Percentiles rank a stretch among this genome's conserved stretches.
phyloP scores from a whole-genome alignment of 2,113 vertebrate species.

The Bothrops jararaca region DNA sequence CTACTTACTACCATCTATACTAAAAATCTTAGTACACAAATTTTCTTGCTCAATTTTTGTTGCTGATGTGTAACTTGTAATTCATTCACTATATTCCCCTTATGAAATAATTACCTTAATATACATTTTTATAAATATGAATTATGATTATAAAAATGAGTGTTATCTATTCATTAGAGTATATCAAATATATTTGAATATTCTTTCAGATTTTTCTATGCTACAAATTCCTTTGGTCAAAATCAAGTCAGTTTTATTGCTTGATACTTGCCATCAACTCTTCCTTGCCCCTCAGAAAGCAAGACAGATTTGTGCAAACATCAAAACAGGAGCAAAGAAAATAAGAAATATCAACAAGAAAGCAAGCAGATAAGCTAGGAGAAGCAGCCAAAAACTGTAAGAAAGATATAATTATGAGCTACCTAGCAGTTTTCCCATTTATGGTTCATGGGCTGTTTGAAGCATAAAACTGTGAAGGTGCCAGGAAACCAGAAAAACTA shows the following conservation, averaged over 20 bases:
- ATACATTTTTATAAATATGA: background rate
- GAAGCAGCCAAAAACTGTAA: background rate
- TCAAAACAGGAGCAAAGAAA: background rate
- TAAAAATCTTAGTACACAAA: background rate
- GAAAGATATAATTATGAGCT: background rate
- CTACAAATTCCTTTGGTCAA: background rate
- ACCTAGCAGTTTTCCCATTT: background rate
- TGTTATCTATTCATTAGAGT: background rate
- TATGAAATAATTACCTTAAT: background rate
- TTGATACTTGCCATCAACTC: background rate
- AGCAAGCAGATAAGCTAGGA: background rate
- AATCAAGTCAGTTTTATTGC: background rate
- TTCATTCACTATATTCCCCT: background rate
- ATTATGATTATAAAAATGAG: background rate
- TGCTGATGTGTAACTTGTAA: background rate
- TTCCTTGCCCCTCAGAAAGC: background rate
- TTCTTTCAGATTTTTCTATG: background rate
- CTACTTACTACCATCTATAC: background rate
- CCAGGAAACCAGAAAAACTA: background rate
- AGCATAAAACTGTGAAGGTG: background rate
- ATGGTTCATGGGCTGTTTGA: background rate
- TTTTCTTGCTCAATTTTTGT: background rate
- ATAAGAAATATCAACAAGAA: background rate
- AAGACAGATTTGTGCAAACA: background rate
- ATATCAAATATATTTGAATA: background rate